These are phyloP conservation scores for Deroplatys truncata DNA, from an alignment of 2,888 invertebrate genomes.

Conservation along the genomic window DNA sequence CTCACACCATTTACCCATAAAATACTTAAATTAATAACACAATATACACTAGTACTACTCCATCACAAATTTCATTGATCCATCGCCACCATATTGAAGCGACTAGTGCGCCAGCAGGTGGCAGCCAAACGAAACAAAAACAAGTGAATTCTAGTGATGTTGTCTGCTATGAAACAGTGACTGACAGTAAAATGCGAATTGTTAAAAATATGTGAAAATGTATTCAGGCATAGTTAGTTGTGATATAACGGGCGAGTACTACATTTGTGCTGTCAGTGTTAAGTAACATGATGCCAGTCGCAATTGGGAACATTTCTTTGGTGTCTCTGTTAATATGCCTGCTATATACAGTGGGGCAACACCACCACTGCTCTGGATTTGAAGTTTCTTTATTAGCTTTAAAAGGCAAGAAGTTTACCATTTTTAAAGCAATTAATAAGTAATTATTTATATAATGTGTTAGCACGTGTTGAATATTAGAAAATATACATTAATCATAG, in stretches of 20 bases:
- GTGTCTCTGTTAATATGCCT: neutral
- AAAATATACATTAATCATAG: too few relatives aligned
- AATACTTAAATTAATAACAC: conserved; percentile 39
- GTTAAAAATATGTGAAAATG: neutral
- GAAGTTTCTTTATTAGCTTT: neutral
- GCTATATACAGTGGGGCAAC: neutral
- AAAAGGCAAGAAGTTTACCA: neutral
- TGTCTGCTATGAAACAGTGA: neutral
- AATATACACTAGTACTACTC: conserved; percentile 54
- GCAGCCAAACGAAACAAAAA: conserved; percentile 37
- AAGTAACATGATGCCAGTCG: neutral
- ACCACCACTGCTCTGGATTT: neutral
- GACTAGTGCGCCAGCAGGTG: conserved; percentile 39
- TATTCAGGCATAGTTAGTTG: neutral
- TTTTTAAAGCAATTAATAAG: neutral
- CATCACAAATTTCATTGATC: conserved; percentile 72
- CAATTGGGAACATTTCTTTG: neutral
- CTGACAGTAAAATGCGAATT: neutral
- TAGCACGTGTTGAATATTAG: too few relatives aligned
- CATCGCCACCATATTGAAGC: conserved; percentile 63
- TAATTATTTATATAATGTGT: neutral
- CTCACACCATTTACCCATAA: conserved; percentile 42
- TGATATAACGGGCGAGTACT: neutral
- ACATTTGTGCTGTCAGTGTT: neutral
- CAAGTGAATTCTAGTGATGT: neutral